Percentiles rank a stretch among this genome's conserved stretches.
phyloP scores from a whole-genome alignment of 2,113 vertebrate species.

The Catharus fuscescens region DNA sequence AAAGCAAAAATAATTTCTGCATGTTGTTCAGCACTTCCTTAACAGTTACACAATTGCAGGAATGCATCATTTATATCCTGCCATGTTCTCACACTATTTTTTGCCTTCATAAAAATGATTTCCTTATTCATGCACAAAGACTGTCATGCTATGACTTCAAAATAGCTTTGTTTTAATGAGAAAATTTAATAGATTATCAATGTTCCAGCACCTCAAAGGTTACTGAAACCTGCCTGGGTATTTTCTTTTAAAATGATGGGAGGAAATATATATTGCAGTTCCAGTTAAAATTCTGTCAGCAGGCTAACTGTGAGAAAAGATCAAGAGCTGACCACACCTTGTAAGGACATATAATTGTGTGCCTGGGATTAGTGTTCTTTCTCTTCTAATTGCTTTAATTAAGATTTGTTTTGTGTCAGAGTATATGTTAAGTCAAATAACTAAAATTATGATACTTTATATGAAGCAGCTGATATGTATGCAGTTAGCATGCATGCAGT shows the following conservation, averaged over 20 bases:
- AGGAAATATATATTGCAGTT: neutral
- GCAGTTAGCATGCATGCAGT: conserved; percentile 68
- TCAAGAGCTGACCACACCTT: neutral
- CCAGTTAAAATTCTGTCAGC: neutral
- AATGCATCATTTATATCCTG: neutral
- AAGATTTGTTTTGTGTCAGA: conserved; percentile 60
- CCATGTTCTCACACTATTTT: neutral
- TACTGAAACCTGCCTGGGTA: neutral
- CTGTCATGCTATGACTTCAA: neutral
- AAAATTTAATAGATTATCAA: neutral
- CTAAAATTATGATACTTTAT: conserved; percentile 59
- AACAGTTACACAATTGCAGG: neutral
- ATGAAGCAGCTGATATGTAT: conserved; percentile 62
- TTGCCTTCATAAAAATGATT: neutral
- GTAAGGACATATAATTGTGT: neutral
- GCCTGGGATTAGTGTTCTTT: conserved; percentile 22
- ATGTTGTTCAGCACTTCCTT: neutral
- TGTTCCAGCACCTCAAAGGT: neutral
- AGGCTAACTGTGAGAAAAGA: neutral
- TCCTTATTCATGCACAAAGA: neutral
- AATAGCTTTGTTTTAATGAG: neutral
- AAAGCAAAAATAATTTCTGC: neutral
- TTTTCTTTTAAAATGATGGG: neutral
- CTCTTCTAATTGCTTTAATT: conserved; percentile 61
- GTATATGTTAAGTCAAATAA: conserved; percentile 65